Percentiles rank a stretch among this genome's conserved stretches.
Evolutionary conservation across 2,113 vertebrate genomes (phyloP).

Genomic region (Tachysurus fulvidraco): DNA sequence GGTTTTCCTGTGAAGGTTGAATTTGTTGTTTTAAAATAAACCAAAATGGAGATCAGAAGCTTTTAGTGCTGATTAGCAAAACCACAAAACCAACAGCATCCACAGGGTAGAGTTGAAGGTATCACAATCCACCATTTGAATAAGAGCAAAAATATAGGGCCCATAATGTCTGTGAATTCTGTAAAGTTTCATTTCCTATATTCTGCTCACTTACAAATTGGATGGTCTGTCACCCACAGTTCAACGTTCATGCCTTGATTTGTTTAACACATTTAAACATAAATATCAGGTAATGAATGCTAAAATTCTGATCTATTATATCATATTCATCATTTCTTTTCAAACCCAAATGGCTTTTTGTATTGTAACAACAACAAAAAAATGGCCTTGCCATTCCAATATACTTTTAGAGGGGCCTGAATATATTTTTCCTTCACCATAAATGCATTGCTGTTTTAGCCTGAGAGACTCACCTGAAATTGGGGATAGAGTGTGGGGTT

Average conservation of each 20-base stretch:
- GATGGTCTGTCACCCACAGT: neutral
- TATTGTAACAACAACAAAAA: neutral
- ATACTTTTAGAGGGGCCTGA: neutral
- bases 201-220: neutral
- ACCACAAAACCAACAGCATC: neutral
- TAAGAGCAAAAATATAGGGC: too few species aligned
- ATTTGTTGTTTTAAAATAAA: neutral
- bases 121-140: too few species aligned
- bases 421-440: neutral
- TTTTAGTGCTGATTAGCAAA: neutral
- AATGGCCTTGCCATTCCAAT: neutral
- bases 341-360: neutral
- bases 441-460: neutral
- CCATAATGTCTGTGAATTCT: too few species aligned
- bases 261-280: neutral
- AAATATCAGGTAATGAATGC: neutral
- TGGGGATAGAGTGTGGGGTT: conserved; percentile 71
- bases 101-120: too few species aligned
- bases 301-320: neutral
- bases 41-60: neutral
- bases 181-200: neutral
- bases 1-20: too few species aligned
- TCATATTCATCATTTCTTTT: neutral
- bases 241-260: neutral
- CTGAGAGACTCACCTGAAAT: conserved; percentile 78